Percentiles rank a stretch among this genome's conserved stretches.
These are phyloP conservation scores for Phasianus colchicus DNA, from an alignment of 2,113 vertebrate genomes.

Conservation along the genomic window DNA sequence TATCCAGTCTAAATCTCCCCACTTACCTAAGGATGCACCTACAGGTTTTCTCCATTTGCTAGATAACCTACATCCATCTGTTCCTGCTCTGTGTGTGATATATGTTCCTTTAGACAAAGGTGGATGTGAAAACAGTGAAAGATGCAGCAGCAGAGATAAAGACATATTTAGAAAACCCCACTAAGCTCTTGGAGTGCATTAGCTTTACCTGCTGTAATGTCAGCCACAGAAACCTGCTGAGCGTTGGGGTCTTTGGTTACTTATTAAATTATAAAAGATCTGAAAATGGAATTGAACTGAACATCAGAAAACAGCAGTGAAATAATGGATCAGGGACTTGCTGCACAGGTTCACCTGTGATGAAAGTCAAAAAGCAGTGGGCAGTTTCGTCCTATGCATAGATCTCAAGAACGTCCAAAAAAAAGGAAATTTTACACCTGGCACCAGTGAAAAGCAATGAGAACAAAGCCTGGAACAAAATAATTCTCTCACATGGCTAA, in stretches of 20 bases:
- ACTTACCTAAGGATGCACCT: background rate
- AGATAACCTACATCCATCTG: rapidly evolving
- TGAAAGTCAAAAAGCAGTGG: background rate
- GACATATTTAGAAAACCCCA: background rate
- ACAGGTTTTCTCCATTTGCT: no score
- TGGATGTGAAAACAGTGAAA: background rate
- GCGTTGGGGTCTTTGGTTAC: background rate
- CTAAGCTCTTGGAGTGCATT: background rate
- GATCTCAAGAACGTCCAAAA: background rate
- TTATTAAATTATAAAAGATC: background rate
- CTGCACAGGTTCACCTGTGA: background rate
- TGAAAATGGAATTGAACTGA: background rate
- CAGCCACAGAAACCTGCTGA: background rate
- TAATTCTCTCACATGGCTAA: background rate
- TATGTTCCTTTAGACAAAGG: rapidly evolving
- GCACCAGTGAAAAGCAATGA: background rate
- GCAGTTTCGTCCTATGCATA: background rate
- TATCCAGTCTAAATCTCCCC: no score
- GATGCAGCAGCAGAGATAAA: background rate
- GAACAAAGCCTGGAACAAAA: conserved; percentile 33
- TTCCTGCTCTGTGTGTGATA: rapidly evolving
- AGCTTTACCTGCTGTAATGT: background rate
- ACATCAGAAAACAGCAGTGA: background rate
- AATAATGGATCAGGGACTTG: background rate
- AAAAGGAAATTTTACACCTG: background rate